Evolutionary conservation across 2,888 invertebrate genomes (phyloP).

Genomic region (Perithous albicinctus): DNA sequence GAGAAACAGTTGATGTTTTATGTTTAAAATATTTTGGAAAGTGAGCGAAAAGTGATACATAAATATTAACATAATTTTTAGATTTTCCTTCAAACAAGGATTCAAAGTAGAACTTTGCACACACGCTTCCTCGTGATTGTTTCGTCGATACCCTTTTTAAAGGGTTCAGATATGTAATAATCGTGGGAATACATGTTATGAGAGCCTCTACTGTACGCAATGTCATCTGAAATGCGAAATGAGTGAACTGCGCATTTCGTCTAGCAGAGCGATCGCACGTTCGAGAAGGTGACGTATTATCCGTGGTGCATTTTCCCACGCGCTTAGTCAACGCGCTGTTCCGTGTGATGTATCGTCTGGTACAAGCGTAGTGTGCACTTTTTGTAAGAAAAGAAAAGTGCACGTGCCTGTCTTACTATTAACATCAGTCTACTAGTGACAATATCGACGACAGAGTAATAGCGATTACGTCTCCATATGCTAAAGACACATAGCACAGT

Average conservation of each 20-base stretch:
- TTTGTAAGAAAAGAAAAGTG: conserved; percentile 29
- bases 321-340: conserved; percentile 45
- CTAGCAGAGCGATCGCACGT: conserved; percentile 30
- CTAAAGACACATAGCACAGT: not conserved
- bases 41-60: too few species aligned
- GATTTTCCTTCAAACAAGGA: too few species aligned
- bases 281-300: conserved; percentile 47
- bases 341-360: conserved; percentile 37
- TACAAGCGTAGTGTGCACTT: not conserved
- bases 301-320: conserved; percentile 58
- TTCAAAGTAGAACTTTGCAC: too few species aligned
- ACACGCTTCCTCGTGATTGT: too few species aligned
- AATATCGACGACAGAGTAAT: conserved; percentile 17
- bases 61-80: too few species aligned
- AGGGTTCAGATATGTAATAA: not conserved
- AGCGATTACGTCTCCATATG: conserved; percentile 7
- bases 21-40: too few species aligned
- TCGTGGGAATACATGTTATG: not conserved
- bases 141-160: too few species aligned
- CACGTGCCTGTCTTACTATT: conserved; percentile 21
- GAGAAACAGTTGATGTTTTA: too few species aligned
- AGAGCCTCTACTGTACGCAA: not conserved
- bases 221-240: not conserved
- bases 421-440: conserved; percentile 7
- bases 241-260: conserved; percentile 33